Conservation (phyloP, 2,113 vertebrate genomes). For the Pundamilia nyererei region DNA sequence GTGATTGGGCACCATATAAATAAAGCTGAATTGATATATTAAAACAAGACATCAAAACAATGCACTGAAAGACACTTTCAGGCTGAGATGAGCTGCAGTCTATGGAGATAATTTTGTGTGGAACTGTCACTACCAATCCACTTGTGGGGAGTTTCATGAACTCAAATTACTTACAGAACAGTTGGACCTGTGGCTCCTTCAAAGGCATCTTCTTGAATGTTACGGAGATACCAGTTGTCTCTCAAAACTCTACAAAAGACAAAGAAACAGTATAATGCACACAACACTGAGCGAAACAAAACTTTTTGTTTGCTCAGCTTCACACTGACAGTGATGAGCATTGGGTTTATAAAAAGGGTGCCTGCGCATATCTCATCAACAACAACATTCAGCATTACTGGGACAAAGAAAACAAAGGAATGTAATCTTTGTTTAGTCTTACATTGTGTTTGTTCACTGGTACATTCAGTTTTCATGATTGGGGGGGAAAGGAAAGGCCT, state of each 20-base stretch:
- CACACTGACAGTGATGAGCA: conserved; percentile 25
- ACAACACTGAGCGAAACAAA: neutral
- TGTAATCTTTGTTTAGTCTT: conserved; percentile 69
- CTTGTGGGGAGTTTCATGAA: neutral
- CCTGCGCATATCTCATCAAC: conserved; percentile 12
- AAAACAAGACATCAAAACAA: neutral
- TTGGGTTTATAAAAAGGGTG: conserved; percentile 45
- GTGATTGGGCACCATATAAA: neutral
- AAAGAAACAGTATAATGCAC: neutral
- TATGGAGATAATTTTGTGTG: neutral
- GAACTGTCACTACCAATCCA: neutral
- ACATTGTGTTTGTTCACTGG: conserved; percentile 50
- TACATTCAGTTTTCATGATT: conserved; percentile 54
- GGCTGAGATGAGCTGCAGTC: neutral
- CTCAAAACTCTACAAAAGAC: conserved; percentile 76
- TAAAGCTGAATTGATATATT: neutral
- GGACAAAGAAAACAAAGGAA: conserved; percentile 34
- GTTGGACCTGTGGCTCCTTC: conserved; percentile 79
- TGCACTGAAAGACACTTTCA: neutral
- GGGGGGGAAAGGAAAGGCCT: neutral
- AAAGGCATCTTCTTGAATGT: conserved; percentile 81
- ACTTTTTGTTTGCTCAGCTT: neutral
- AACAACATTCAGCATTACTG: conserved; percentile 13
- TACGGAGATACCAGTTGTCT: conserved; percentile 76
- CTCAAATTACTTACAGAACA: conserved; percentile 76